phyloP scores from a whole-genome alignment of 37 sponge, comb jelly and placozoan genomes.

The Amphimedon queenslandica region DNA sequence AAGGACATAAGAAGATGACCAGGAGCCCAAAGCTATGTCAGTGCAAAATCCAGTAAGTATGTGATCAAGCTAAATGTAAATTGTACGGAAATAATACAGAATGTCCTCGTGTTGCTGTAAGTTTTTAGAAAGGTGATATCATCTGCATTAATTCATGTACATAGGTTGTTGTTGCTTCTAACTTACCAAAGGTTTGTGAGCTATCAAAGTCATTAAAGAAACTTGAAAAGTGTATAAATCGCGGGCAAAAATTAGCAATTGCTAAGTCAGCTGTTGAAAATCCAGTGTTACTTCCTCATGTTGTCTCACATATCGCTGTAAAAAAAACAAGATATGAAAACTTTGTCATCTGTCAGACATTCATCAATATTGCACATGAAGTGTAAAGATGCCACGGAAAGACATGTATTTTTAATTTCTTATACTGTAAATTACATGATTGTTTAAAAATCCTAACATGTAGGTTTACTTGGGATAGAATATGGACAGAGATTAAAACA shows the following conservation, averaged over 20 bases:
- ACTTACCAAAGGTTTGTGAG: neutral
- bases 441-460: no score
- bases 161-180: neutral
- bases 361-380: neutral
- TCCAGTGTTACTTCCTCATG: neutral
- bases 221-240: neutral
- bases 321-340: neutral
- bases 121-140: no score
- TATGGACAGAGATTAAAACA: neutral
- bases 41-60: no score
- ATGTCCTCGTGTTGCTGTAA: neutral
- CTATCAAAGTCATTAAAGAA: neutral
- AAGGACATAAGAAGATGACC: no score
- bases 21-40: no score
- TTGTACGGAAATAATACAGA: no score
- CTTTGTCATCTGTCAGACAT: neutral
- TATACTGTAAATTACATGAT: no score
- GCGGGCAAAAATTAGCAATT: neutral
- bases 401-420: no score
- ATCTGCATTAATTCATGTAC: neutral
- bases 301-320: neutral
- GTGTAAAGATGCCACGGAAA: neutral
- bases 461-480: neutral
- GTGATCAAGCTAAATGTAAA: no score
- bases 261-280: neutral